Evolutionary conservation across 2,888 invertebrate genomes (phyloP).

Genomic region (Scaptomyza cyrtandrae): DNA sequence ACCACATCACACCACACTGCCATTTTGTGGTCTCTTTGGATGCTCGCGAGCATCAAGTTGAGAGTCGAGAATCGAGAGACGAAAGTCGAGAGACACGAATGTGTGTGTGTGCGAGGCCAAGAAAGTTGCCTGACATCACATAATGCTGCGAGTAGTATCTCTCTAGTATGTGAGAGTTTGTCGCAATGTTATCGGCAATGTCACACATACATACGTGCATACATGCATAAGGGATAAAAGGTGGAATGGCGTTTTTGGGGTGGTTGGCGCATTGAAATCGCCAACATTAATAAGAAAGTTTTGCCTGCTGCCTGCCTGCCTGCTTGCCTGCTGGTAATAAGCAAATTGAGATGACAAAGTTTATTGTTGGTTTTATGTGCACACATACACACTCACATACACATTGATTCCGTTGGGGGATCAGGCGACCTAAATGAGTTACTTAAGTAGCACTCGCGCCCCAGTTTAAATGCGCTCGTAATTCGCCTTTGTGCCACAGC

Average conservation of each 20-base stretch:
- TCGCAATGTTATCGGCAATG: constrained; percentile 47
- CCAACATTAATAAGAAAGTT: constrained; percentile 79
- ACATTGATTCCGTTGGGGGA: constrained; percentile 52
- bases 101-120: constrained; percentile 19
- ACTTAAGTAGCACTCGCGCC: constrained; percentile 80
- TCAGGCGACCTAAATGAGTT: constrained; percentile 75
- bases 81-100: background rate
- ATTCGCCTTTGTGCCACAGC: constrained; percentile 76
- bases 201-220: constrained; percentile 30
- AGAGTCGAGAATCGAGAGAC: constrained; percentile 5
- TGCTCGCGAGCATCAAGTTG: constrained; percentile 5
- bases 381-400: constrained; percentile 7
- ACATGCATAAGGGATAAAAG: constrained; percentile 6
- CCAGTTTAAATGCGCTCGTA: constrained; percentile 81
- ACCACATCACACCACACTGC: constrained; percentile 36
- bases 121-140: constrained; percentile 46
- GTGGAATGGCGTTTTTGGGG: background rate
- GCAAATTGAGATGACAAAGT: constrained; percentile 80
- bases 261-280: constrained; percentile 70
- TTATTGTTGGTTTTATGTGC: constrained; percentile 76
- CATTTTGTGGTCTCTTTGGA: constrained; percentile 65
- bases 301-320: constrained; percentile 31
- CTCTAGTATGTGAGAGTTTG: constrained; percentile 42
- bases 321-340: constrained; percentile 70
- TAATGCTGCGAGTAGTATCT: constrained; percentile 36